Conservation (phyloP, 2,888 invertebrate species). For the Cheiracanthium punctorium region DNA sequence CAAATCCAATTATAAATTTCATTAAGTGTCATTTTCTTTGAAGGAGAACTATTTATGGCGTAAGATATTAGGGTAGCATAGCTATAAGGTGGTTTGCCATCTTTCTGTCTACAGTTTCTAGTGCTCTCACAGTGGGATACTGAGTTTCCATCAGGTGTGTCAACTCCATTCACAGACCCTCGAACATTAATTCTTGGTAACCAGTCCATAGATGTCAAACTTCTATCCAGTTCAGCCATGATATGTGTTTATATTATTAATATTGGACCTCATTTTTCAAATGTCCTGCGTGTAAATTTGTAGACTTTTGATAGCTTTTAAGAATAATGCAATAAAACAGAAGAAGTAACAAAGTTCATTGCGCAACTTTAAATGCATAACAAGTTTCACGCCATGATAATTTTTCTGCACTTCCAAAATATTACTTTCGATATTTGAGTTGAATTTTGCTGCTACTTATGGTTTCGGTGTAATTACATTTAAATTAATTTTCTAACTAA, state of each 20-base stretch:
- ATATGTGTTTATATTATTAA: conserved; percentile 34
- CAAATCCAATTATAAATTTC: conserved; percentile 85
- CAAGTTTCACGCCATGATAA: conserved; percentile 64
- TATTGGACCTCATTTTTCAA: not conserved
- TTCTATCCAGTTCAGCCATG: conserved; percentile 77
- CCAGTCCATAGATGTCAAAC: conserved; percentile 79
- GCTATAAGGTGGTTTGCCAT: conserved; percentile 79
- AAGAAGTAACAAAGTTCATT: conserved; percentile 35
- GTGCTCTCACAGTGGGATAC: conserved; percentile 42
- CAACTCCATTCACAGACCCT: conserved; percentile 73
- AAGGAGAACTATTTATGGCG: conserved; percentile 82
- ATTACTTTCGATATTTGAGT: conserved; percentile 49
- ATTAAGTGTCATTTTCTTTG: conserved; percentile 84
- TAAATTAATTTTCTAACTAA: no score
- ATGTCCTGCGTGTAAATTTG: not conserved
- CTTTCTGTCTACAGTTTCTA: conserved; percentile 73
- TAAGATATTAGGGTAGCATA: conserved; percentile 84
- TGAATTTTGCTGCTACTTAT: conserved; percentile 41
- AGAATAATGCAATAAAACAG: not conserved
- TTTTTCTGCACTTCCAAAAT: conserved; percentile 66
- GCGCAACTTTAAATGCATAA: conserved; percentile 47
- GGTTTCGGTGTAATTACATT: no score
- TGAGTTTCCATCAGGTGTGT: conserved; percentile 46
- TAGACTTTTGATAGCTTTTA: no score
- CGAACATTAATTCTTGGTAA: conserved; percentile 77